Evolutionary conservation across 2,888 invertebrate genomes (phyloP), one percentile per base, ranked within the genome.

Genomic region (Biston stratarius): DNA sequence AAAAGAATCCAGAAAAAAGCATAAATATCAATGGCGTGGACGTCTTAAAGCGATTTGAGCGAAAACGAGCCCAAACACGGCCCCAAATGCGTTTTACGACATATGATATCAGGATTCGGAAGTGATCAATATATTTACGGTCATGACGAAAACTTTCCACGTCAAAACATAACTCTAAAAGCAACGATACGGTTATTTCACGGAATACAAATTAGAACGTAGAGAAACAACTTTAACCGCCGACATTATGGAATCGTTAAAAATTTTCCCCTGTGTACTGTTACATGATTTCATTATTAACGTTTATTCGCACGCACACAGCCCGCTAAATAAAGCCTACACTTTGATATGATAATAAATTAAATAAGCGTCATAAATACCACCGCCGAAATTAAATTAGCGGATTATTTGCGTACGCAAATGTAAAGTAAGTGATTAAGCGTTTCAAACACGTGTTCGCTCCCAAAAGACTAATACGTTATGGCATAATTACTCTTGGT

Each of bases 391-490:
- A 91, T 92, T 90, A 88, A 92, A 91, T 91, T 90, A 89, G 86
- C 86, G 88, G 89, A 91, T 91, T 92, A 91, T 92, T 91, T 92
- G 89, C 86, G 87, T 90, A 90, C 87, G 88, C 85, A 88, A 91
- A 91, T 90, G 90, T 91, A 89, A 90, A 90, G 89, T 90, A 92
- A 92, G 90, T 92, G 92, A 92, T 92, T 91, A 91, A 92, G 87
- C 89, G 87, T 89, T 91, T 88, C 87, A 86, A 88, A 90, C 91
- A 89, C 89, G 86, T 89, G 88, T 88, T 87, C 83, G 81, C 86
- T 92, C 92, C 92, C 92, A 88, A 90, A 92, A 91, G 92, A 91
- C 91, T 92, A 92, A 92, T 92, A 90, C 86, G 88, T 91, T 91
- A 90, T 90, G 86, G 88, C 86, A 89, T 93, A 92, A 93, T 93